phyloP scores from a whole-genome alignment of 2,113 vertebrate genomes.

The Peromyscus maniculatus region DNA sequence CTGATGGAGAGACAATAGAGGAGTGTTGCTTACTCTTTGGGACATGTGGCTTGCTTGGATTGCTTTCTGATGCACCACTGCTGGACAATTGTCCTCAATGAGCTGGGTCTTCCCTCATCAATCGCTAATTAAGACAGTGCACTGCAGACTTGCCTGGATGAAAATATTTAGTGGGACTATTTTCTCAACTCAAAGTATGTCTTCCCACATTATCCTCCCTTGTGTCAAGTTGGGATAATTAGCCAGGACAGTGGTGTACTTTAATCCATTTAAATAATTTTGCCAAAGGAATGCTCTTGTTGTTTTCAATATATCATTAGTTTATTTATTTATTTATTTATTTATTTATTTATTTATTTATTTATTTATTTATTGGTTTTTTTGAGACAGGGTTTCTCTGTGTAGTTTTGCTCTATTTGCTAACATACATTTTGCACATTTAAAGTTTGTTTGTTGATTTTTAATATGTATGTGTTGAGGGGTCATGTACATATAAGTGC shows the following conservation, averaged over 20 bases:
- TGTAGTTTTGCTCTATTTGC: neutral
- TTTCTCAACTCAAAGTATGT: neutral
- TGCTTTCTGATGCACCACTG: neutral
- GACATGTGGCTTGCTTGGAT: neutral
- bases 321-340: no score
- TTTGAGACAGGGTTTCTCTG: no score
- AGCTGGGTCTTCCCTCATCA: neutral
- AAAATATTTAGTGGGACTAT: neutral
- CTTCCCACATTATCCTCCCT: no score
- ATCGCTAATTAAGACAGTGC: neutral
- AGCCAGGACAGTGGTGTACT: neutral
- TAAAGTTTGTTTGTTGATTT: neutral
- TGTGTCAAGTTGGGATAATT: neutral
- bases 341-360: no score
- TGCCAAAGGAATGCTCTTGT: neutral
- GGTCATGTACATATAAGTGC: neutral
- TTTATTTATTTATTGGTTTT: no score
- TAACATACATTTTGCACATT: neutral
- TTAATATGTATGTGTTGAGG: neutral
- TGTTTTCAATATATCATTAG: neutral
- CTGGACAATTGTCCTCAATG: neutral
- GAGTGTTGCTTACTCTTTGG: neutral
- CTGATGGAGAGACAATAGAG: neutral
- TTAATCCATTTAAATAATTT: neutral
- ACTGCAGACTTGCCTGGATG: no score